Evolutionary conservation across 2,888 invertebrate species (phyloP).

Genomic region (Aphrophora alni): DNA sequence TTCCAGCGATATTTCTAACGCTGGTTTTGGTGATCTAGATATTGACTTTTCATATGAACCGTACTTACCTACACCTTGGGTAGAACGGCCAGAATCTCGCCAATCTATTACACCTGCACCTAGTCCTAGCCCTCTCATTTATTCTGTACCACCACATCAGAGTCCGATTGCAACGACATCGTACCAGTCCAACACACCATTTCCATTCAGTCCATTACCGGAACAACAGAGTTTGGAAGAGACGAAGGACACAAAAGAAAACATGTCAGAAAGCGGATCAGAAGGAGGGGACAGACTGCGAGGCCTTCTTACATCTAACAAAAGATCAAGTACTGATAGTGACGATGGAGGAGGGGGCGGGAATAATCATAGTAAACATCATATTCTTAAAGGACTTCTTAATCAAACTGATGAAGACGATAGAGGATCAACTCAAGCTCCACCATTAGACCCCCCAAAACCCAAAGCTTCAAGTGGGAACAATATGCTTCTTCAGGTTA

Average conservation of each 20-base stretch:
- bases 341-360: conserved; percentile 46
- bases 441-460: conserved; percentile 47
- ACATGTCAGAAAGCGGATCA: conserved; percentile 48
- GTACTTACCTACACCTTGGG: conserved; percentile 53
- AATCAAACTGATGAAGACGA: conserved; percentile 72
- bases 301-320: conserved; percentile 61
- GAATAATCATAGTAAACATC: conserved; percentile 58
- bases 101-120: conserved; percentile 61
- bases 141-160: conserved; percentile 55
- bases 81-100: conserved; percentile 66
- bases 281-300: conserved; percentile 64
- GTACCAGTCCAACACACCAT: conserved; percentile 55
- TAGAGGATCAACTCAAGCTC: conserved; percentile 52
- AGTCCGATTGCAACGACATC: conserved; percentile 48
- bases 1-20: conserved; percentile 53
- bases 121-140: conserved; percentile 57
- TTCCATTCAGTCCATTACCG: conserved; percentile 68
- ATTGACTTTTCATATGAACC: conserved; percentile 20
- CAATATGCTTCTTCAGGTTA: conserved; percentile 71
- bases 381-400: conserved; percentile 65
- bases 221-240: conserved; percentile 64
- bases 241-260: conserved; percentile 58
- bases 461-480: conserved; percentile 57
- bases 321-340: conserved; percentile 49
- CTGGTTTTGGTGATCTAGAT: conserved; percentile 47